A percentile compares a stretch with the other conserved stretches of the same genome.
These are phyloP conservation scores for Trachelus stipa DNA, from an alignment of 2,888 invertebrate species.

Conservation along the genomic window DNA sequence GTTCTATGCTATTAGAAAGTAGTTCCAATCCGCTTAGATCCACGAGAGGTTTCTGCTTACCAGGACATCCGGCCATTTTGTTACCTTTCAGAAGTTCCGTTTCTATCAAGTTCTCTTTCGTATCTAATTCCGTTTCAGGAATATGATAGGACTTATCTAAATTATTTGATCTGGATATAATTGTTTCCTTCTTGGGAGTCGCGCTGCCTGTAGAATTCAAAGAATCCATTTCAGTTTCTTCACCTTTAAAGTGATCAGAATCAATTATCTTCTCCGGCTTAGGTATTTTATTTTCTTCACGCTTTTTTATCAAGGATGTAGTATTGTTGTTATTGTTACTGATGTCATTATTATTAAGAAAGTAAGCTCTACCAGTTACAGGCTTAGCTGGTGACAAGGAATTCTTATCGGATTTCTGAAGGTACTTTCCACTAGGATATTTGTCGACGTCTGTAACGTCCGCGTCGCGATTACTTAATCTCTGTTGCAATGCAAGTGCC, in stretches of 20 bases:
- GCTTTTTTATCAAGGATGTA: conserved; percentile 9
- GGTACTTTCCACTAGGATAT: neutral
- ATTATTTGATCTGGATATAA: neutral
- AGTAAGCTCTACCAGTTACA: conserved; percentile 9
- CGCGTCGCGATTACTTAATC: neutral
- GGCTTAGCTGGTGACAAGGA: conserved; percentile 7
- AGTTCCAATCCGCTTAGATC: conserved; percentile 86
- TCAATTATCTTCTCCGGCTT: conserved; percentile 17
- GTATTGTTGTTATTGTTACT: conserved; percentile 50
- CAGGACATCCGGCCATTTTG: neutral
- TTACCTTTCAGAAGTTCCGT: neutral
- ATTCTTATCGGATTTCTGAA: conserved; percentile 1
- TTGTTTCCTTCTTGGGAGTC: neutral
- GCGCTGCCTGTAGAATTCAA: neutral
- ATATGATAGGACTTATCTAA: neutral
- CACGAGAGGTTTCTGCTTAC: conserved; percentile 62
- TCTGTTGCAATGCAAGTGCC: neutral
- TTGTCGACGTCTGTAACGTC: neutral
- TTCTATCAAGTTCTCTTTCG: neutral
- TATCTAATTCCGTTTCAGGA: neutral
- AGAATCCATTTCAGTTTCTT: conserved; percentile 1
- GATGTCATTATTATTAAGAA: conserved; percentile 33
- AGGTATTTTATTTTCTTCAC: conserved; percentile 19
- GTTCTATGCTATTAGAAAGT: conserved; percentile 86
- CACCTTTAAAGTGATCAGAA: conserved; percentile 5